Base-by-base conservation (phyloP, 2,797 vertebrate species). In the Acanthurus lineatus region DNA sequence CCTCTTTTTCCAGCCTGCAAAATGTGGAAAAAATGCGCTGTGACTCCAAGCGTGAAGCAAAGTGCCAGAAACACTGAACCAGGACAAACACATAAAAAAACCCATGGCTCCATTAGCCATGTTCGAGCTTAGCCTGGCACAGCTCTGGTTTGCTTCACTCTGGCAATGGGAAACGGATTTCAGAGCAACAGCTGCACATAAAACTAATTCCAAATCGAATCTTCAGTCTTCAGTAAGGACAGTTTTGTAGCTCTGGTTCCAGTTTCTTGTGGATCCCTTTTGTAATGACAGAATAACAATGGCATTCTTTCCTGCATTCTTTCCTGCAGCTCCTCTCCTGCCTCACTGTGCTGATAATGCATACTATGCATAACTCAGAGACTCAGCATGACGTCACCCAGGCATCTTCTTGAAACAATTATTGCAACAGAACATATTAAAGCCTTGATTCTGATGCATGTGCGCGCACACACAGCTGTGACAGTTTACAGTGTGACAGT, bases 11-110 rank as follows among this genome's bases (percentile, higher is more conserved):
- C 88, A 87, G 67, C 45, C 83, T 90, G 82, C 84, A 88, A 85
- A 89, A 91, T 89, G 87, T 92, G 91, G 91, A 91, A 93, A 91
- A 92, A 92, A 91, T 90, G 91, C 62, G 4, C 66, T 61, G 81
- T 74, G 88, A 89, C 79, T 93, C 88, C 88, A 88, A 87, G 90
- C 61, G 68, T 83, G 80, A 83, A 89, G 86, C 57, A 63, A 81
- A 86, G 88, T 73, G 88, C 90, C 88, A 93, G 79, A 87, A 92
- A 91, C 74, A 69, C 74, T 84, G 81, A 87, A 89, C 82, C 76
- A 84, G 84, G 86, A 91, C 88, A 89, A 92, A 89, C 79, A 89
- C 77, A 80, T 77, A 86, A 83, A 82, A 82, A 89, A 88, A 85
- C 74, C 87, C 77, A 79, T 79, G 78, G 83, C 85, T 89, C 88